Evolutionary conservation across 1,140 invertebrate species (phyloP).

Genomic region (Leptinotarsa lineolata): DNA sequence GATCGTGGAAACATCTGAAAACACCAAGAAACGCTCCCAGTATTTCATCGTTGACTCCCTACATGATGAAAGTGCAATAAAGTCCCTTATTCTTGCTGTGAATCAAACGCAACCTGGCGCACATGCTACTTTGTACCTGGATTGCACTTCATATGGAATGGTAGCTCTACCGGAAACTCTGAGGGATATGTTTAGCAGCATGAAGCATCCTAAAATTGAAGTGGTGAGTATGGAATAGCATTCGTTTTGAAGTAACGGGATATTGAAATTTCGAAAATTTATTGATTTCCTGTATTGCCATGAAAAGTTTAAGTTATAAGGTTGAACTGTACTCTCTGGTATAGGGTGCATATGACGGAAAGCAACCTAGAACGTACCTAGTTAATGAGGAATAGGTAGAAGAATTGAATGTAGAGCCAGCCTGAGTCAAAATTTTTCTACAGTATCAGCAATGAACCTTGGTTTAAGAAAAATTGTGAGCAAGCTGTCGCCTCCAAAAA

Average conservation of each 20-base stretch:
- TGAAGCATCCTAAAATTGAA: conserved; percentile 52
- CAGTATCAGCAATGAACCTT: no score
- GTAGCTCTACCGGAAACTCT: conserved; percentile 59
- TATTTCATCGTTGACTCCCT: conserved; percentile 62
- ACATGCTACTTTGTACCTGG: conserved; percentile 62
- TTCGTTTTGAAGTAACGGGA: not conserved
- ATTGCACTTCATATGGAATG: conserved; percentile 62
- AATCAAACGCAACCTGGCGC: conserved; percentile 61
- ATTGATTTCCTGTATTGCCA: not conserved
- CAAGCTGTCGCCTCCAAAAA: no score
- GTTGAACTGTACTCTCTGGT: no score
- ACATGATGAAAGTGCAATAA: conserved; percentile 57
- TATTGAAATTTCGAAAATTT: not conserved
- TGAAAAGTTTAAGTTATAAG: not conserved
- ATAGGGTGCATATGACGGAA: no score
- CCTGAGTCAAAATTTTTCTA: no score
- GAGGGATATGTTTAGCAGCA: conserved; percentile 57
- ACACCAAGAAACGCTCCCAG: conserved; percentile 56
- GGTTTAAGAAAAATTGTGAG: no score
- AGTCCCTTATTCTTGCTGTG: conserved; percentile 61
- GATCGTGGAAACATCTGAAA: conserved; percentile 63
- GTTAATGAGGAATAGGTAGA: no score
- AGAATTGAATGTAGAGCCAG: no score
- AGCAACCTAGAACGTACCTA: no score
- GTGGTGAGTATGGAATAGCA: conserved; percentile 51